These are phyloP conservation scores for Oreortyx pictus DNA, from an alignment of 2,797 vertebrate species.

Conservation along the genomic window DNA sequence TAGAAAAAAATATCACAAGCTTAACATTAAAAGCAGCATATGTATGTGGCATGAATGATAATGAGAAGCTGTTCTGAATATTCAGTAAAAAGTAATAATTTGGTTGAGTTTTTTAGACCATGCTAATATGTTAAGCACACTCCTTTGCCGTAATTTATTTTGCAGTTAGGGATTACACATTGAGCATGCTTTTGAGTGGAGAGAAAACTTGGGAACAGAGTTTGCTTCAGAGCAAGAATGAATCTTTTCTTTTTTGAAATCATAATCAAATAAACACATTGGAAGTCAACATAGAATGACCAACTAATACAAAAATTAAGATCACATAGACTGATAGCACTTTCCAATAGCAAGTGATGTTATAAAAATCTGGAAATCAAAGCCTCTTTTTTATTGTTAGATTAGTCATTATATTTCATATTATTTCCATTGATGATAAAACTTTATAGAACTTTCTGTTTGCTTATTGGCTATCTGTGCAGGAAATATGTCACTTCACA, in stretches of 20 bases:
- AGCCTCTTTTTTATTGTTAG: not conserved
- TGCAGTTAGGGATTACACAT: not conserved
- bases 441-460: not conserved
- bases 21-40: not conserved
- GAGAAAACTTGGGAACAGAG: not conserved
- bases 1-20: not conserved
- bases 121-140: rapidly evolving
- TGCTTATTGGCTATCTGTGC: not conserved
- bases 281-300: not conserved
- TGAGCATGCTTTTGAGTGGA: not conserved
- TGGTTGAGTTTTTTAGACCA: not conserved
- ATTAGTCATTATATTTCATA: not conserved
- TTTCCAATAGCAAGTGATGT: not conserved
- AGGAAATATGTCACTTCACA: not conserved
- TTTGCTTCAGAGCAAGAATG: not conserved
- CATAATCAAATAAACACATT: not conserved
- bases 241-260: not conserved
- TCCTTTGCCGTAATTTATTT: not conserved
- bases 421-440: not conserved
- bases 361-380: not conserved
- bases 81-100: not conserved
- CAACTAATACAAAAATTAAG: not conserved
- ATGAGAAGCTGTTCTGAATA: not conserved
- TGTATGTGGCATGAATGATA: not conserved
- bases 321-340: not conserved